Base-by-base conservation (phyloP, 2,888 invertebrate genomes). In the Lycaena phlaeas region DNA sequence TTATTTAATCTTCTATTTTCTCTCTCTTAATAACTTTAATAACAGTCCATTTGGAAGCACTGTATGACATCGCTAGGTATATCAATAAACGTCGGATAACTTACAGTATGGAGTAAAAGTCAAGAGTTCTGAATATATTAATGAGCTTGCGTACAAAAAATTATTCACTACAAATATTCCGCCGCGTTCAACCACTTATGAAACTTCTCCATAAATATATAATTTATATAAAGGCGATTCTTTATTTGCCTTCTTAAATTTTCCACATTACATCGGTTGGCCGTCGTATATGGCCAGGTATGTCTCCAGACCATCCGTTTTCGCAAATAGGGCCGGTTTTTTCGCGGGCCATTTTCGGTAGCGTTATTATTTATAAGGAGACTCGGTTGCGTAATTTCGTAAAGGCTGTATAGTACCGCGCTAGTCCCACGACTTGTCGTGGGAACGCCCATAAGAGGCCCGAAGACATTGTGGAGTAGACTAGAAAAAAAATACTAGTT, bases 341-440 rank as follows among this genome's bases (percentile, higher is more conserved):
- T 62, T 42, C 46, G 46, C 26, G 49, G 51, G 59, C 56, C 56
- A 59, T 63, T 66, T 57, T 53, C 52, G 59, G 55, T 57, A 53
- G 55, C 63, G 53, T 60, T 72, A 64, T 69, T 68, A 72, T 70
- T 73, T 73, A 73, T 63, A 61, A 59, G 61, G 64, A 65, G 66
- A 66, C 68, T 64, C 56, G 54, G 56, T 68, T 57, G 64, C 63
- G 66, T 65, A 67, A 65, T 54, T 44, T 54, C 53, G 66, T 64
- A 67, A 68, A 69, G 65, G 65, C 64, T 54, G 45, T 48, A 49
- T 44, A 31, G 48, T 45, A 41, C n/a, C n/a, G n/a, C 28, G 29
- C 38, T 43, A 49, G 53, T 55, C 57, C 59, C 59, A 57, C 61
- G 61, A 56, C 52, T 46, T 50, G 52, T 53, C 55, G 55, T 59